phyloP scores from a whole-genome alignment of 1,140 invertebrate species.

The Diprion similis region DNA sequence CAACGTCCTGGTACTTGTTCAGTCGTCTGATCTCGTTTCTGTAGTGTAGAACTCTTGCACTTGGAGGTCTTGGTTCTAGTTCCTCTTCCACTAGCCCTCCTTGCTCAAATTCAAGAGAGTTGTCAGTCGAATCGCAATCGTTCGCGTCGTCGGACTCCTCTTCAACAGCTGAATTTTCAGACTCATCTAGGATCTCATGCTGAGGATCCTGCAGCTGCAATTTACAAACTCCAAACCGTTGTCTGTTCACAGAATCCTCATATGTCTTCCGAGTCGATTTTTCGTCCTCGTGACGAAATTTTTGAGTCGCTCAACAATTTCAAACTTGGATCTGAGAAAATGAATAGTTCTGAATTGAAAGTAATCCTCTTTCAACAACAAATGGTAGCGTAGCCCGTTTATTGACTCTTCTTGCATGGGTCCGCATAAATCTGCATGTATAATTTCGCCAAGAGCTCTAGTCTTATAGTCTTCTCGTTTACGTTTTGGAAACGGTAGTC shows the following conservation, averaged over 20 bases:
- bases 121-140: conserved; percentile 17
- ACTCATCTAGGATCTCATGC: conserved; percentile 19
- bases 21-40: not conserved
- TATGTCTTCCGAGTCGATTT: conserved; percentile 34
- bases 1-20: not conserved
- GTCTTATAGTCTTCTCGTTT: conserved; percentile 29
- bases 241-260: conserved; percentile 34
- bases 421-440: conserved; percentile 58
- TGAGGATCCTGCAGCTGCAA: not conserved
- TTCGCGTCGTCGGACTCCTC: conserved; percentile 33
- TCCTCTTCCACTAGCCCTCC: no score
- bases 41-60: not conserved
- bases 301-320: conserved; percentile 38
- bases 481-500: conserved; percentile 36
- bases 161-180: conserved; percentile 35
- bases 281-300: conserved; percentile 33
- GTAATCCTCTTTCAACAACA: conserved; percentile 42
- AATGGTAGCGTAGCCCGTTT: conserved; percentile 31
- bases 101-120: not conserved
- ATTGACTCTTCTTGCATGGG: conserved; percentile 52
- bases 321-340: conserved; percentile 52
- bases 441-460: conserved; percentile 41
- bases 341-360: conserved; percentile 46
- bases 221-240: conserved; percentile 27
- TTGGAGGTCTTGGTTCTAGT: not conserved